Evolutionary conservation across 35 echinoderm and acorn worm genomes (phyloP), one percentile per base, ranked within the genome.

Genomic region (Heliocidaris tuberculata): DNA sequence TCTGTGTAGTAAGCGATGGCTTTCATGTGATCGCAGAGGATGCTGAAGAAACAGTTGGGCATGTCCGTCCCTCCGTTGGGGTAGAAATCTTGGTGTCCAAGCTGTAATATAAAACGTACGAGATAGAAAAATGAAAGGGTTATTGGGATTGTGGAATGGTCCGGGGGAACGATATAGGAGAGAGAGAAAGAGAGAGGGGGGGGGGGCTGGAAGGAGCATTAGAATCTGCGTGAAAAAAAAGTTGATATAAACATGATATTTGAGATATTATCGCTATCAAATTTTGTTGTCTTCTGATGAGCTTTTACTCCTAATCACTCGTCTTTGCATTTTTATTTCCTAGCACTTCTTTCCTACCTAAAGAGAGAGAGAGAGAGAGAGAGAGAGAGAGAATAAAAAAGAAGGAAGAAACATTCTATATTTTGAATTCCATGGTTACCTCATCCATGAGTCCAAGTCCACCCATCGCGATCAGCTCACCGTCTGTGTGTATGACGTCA

Each of bases 11-110:
- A 93, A 24, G 10, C 91, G 4, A 93, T 59, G n/a, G 50, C 91
- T 93, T 48, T 32, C 47, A 49, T 93, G 47, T 93, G 91, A 59
- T 93, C 91, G 30, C 91, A 86, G 1, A 48, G 9, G 13, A 59
- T 30, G 48, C 31, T 48, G 50, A 93, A 93, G 12, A 48, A 93
- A 12, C 91, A 93, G 27, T 48, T 48, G 13, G 91, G 91, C 91
- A 93, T 93, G 91, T 93, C 91, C 50, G 21, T 93, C 7, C 95
- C 95, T 59, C 95, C 95, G 47, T 96, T 96, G n/a, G 95, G 95
- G 35, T 94, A 96, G 50, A 96, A 96, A 94, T 96, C 95, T 42
- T 93, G 86, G 47, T 94, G 93, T 9, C 95, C 95, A 61, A 85
- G 78, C 65, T 87, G 65, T 27, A 6, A n/a, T 24, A 27, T 27